These are phyloP conservation scores for Triplophysa bombifrons DNA, from an alignment of 2,797 vertebrate species.

Conservation along the genomic window DNA sequence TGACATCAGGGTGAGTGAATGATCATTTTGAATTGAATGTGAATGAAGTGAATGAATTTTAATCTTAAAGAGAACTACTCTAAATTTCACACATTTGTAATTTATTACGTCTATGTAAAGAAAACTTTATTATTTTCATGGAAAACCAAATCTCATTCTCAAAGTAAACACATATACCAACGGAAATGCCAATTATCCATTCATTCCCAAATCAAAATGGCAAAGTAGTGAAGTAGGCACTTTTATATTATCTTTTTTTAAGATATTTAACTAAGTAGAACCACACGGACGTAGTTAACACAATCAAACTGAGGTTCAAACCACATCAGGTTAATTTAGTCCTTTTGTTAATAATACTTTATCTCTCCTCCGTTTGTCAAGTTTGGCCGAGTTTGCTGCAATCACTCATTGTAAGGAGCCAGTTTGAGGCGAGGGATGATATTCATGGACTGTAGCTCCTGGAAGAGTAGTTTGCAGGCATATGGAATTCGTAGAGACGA, in stretches of 20 bases:
- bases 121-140: not conserved
- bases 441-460: slow-evolving; percentile 99
- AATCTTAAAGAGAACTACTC: too few species aligned
- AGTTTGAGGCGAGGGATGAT: slow-evolving; percentile 96
- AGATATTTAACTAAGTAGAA: slow-evolving; percentile 7
- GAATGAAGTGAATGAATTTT: too few species aligned
- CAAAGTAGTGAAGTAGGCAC: slow-evolving; percentile 27
- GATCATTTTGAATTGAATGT: too few species aligned
- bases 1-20: too few species aligned
- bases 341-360: not conserved
- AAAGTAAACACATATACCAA: slow-evolving; percentile 4
- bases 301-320: not conserved
- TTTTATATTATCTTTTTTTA: not conserved
- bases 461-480: slow-evolving; percentile 97
- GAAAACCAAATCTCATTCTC: slow-evolving; percentile 33
- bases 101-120: slow-evolving; percentile 41
- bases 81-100: slow-evolving; percentile 44
- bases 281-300: not conserved
- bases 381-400: not conserved
- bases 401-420: slow-evolving; percentile 92
- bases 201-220: not conserved
- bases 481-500: slow-evolving; percentile 96
- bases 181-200: not conserved
- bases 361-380: not conserved
- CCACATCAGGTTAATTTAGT: not conserved